Evolutionary conservation across 53 echinoderm and acorn worm genomes (phyloP), one percentile per base, ranked within the genome.

Genomic region (Astropecten irregularis): DNA sequence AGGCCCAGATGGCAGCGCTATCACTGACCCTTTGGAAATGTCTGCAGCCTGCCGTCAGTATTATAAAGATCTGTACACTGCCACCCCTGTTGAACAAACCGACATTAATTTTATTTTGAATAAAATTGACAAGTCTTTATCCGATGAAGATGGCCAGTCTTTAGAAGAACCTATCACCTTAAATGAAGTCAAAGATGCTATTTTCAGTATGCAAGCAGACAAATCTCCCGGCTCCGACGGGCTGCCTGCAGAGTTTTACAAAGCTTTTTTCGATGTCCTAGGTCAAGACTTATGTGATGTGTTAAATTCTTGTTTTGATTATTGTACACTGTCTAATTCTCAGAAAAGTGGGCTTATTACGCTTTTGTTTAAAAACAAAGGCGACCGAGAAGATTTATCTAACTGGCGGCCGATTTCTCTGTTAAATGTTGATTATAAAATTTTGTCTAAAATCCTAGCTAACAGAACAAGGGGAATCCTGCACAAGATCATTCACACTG

Each of bases 331-430:
- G 27, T 71, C 71, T 0, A 16, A 53, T 25, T 69, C 63, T 11
- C 81, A 82, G 48, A 63, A 35, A 53, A 38, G 28, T 23, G 69
- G 82, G 25, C 22, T 71, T 6, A 69, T 82, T 48, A 70, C 88
- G 11, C 37, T 87, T 20, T 26, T 82, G 7, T 66, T 38, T 21
- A 82, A 82, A 31, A 37, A 64, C 18, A 67, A 46, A 15, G 82
- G 69, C 3, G 44, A 58, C 16, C 49, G 29, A 30, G 48, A 47
- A 44, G 23, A 34, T 2, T 27, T 88, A 3, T 1, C 54, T 2
- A 70, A 82, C 25, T 88, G 88, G 88, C n/a, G 88, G 28, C 88
- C 88, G n/a, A 70, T 82, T 15, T 56, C 69, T 22, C 70, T 88
- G 18, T 28, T 82, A 1, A 82, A 88, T 47, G 53, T 57, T 0